Base-by-base conservation (phyloP, 2,888 invertebrate genomes). In the Melipona beecheii region DNA sequence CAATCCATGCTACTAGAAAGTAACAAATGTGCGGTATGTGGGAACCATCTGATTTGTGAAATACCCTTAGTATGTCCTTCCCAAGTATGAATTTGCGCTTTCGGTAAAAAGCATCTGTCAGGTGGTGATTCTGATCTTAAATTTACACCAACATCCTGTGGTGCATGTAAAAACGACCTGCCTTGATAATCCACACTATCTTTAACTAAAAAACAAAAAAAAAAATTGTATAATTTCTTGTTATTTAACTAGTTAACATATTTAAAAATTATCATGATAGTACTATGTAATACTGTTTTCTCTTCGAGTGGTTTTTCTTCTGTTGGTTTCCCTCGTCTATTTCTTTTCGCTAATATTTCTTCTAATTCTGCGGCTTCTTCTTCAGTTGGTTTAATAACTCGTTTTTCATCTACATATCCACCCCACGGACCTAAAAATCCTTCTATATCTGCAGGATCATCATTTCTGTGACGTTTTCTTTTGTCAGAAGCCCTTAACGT, bases 361-460 rank as follows among this genome's bases (percentile, higher is more conserved):
- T 99, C 99, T 74, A 99, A 94, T 92, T 98, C 99, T 27, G 98
- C 98, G 64, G 98, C 97, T 92, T 99, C 98, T 91, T 99, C 98
- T 79, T 98, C 98, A 79, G 97, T 97, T 0, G 99, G 99, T 93
- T 97, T 98, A 92, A 98, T 97, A 0, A 98, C 96, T 77, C 97
- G 97, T 91, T 97, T 96, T 95, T 99, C 99, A 92, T 99, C 98
- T 15, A 97, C 96, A 95, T 96, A 99, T 75, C 98, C 98, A 78
- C 98, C 99, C 99, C 99, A 99, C 0, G 99, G 99, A 0, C 99
- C 99, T 0, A 99, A 95, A 93, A 99, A 99, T 0, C 99, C 99
- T 64, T 97, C 98, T 36, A 99, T 96, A 95, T 99, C 99, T 27
- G 96, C 96, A 0, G 99, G 97, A 91, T 99, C 97, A 91, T 97